These are phyloP conservation scores for Plestiodon gilberti DNA, from an alignment of 2,113 vertebrate species.

Conservation along the genomic window DNA sequence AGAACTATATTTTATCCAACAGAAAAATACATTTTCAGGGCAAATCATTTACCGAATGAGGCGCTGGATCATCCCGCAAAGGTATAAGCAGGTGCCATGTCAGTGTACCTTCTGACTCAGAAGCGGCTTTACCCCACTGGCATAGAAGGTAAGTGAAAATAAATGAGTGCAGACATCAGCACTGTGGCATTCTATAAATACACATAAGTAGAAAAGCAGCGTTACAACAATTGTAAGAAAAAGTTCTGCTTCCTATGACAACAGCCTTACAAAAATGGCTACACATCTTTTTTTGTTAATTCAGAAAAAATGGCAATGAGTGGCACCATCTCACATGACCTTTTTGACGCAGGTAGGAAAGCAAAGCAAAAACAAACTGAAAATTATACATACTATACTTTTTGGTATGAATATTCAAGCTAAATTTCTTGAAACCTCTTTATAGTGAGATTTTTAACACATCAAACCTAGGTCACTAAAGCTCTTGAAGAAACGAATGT, in stretches of 20 bases:
- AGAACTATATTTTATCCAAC: background rate
- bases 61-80: background rate
- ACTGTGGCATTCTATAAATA: background rate
- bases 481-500: background rate
- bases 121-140: background rate
- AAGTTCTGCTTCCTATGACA: background rate
- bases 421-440: background rate
- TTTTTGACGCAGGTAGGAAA: background rate
- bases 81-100: background rate
- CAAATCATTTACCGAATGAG: background rate
- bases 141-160: background rate
- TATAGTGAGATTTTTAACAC: constrained; percentile 10
- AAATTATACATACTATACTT: background rate
- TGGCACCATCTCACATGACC: constrained; percentile 5
- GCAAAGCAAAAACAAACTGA: constrained; percentile 31
- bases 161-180: background rate
- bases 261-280: background rate
- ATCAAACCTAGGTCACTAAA: constrained; percentile 1
- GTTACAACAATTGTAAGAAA: no score
- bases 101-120: background rate
- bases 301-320: background rate
- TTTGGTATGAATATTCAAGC: constrained; percentile 15
- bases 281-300: no score
- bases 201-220: background rate
- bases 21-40: no score